Evolutionary conservation across 2,797 vertebrate genomes (phyloP).

Genomic region (Rhinoraja longicauda): DNA sequence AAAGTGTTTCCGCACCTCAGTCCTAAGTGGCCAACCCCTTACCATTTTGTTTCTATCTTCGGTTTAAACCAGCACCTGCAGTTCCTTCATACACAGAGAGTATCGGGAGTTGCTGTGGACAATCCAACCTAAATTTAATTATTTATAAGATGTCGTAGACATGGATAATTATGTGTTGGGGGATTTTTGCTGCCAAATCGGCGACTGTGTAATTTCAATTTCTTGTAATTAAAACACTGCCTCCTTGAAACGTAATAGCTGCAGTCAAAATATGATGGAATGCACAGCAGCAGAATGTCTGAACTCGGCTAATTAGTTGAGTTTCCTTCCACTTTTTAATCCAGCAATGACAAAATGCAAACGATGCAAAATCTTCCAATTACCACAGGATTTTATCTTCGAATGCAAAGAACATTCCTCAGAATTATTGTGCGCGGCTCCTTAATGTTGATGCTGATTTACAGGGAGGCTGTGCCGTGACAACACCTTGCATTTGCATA

Average conservation of each 20-base stretch:
- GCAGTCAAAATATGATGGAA: conserved; percentile 33
- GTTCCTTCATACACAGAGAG: background rate
- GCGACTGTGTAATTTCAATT: conserved; percentile 27
- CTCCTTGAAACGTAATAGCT: conserved; percentile 17
- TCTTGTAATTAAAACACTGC: conserved; percentile 31
- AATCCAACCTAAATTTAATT: conserved; percentile 22
- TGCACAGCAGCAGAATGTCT: background rate
- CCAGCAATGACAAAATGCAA: conserved; percentile 3
- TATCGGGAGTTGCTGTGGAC: conserved; percentile 18
- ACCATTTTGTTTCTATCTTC: too few relatives aligned
- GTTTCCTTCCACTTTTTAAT: background rate
- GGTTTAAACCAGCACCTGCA: too few relatives aligned
- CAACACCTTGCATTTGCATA: background rate
- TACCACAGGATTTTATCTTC: background rate
- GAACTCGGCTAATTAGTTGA: background rate
- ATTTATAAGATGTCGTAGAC: conserved; percentile 28
- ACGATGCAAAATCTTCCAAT: conserved; percentile 23
- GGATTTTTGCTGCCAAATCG: conserved; percentile 12
- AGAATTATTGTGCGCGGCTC: background rate
- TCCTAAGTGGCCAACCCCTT: too few relatives aligned
- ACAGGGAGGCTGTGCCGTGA: background rate
- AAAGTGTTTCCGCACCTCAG: too few relatives aligned
- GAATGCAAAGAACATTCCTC: background rate
- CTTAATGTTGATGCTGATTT: background rate
- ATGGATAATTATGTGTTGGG: conserved; percentile 31